Percentiles rank a stretch among this genome's conserved stretches.
Conservation (phyloP, 2,113 vertebrate genomes). For the Ramphastos sulfuratus region DNA sequence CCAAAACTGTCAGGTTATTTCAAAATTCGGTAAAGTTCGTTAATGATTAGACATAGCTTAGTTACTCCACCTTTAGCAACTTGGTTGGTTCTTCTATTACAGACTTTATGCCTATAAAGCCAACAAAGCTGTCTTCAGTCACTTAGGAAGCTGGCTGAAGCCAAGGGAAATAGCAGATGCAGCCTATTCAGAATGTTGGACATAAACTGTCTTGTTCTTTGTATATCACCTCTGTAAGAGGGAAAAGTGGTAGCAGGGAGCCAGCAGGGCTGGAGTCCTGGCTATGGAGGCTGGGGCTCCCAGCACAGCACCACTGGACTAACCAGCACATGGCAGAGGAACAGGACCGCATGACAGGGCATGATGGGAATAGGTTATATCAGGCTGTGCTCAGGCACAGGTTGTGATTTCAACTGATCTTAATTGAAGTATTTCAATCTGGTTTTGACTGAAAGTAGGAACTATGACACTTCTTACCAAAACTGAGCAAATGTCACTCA, state of each 20-base stretch:
- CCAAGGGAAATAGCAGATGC: neutral
- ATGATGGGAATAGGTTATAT: neutral
- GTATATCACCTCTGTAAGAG: neutral
- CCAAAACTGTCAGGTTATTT: neutral
- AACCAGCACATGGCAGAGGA: neutral
- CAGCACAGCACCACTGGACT: fast-evolving
- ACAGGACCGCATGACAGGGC: neutral
- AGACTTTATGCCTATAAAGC: neutral
- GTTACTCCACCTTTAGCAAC: neutral
- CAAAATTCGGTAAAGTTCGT: neutral
- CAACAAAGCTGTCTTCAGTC: neutral
- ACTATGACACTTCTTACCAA: neutral
- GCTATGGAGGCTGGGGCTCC: neutral
- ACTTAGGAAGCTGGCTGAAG: neutral
- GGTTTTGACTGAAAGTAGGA: neutral
- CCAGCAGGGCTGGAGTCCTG: neutral
- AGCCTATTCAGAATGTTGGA: neutral
- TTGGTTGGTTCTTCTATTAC: neutral
- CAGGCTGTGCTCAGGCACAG: neutral
- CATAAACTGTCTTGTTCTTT: neutral
- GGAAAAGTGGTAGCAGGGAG: neutral
- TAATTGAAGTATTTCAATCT: neutral
- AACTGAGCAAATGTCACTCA: neutral
- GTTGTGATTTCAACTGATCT: neutral
- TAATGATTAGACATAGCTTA: neutral